phyloP scores from a whole-genome alignment of 2,888 invertebrate species.

The Ephialtes manifestator region DNA sequence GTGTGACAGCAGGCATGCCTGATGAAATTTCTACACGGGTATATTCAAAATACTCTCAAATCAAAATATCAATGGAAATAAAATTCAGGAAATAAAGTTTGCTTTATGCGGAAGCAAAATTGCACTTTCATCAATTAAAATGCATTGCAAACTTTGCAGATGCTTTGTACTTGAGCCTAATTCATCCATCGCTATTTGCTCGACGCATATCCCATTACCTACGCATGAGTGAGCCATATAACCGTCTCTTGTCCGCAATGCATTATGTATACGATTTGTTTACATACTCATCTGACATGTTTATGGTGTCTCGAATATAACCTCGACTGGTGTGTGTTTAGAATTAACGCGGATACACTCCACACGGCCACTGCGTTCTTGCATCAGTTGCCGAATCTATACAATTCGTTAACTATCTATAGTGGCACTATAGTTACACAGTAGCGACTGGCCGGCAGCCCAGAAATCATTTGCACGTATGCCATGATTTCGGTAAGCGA shows the following conservation, averaged over 20 bases:
- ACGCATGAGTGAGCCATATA: constrained; percentile 5
- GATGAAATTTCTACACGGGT: too few species aligned
- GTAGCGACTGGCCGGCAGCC: constrained; percentile 4
- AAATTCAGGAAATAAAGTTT: background rate
- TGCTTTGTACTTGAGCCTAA: background rate
- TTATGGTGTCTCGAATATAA: constrained; percentile 71
- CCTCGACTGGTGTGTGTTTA: constrained; percentile 65
- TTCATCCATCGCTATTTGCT: constrained; percentile 5
- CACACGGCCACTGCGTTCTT: constrained; percentile 13
- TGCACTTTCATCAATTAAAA: background rate
- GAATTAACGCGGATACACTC: constrained; percentile 64
- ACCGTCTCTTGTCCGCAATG: constrained; percentile 47
- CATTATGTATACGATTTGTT: constrained; percentile 75
- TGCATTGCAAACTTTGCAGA: background rate
- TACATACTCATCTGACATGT: constrained; percentile 76
- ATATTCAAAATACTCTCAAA: too few species aligned
- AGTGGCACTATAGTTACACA: background rate
- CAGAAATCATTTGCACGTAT: constrained; percentile 28
- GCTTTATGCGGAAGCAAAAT: background rate
- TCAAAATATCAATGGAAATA: background rate
- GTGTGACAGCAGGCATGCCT: too few species aligned
- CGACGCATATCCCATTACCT: constrained; percentile 18
- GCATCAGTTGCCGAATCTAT: constrained; percentile 31
- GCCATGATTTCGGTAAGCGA: constrained; percentile 20
- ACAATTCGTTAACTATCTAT: background rate